These are phyloP conservation scores for Harmothoe impar DNA, from an alignment of 2,888 invertebrate genomes.

Conservation along the genomic window DNA sequence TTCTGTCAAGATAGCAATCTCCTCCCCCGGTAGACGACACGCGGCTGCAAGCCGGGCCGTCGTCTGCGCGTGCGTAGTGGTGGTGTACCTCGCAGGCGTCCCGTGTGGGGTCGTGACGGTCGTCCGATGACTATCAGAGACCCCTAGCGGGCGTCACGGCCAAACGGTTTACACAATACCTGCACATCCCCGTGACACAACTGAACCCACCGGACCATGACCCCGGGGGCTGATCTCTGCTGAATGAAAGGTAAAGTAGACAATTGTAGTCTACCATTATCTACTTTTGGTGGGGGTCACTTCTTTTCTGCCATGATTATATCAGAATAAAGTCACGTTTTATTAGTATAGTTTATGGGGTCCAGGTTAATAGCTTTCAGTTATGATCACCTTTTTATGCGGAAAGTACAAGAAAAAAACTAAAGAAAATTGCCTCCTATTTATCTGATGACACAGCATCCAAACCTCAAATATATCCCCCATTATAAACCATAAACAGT, in stretches of 20 bases:
- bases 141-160: conserved; percentile 42
- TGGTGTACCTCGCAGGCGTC: not conserved
- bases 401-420: no score
- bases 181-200: not conserved
- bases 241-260: not conserved
- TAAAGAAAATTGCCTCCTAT: no score
- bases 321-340: not conserved
- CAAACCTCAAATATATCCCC: no score
- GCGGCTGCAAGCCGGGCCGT: not conserved
- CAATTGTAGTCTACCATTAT: not conserved
- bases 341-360: not conserved
- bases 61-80: conserved; percentile 2
- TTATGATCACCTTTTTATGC: not conserved
- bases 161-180: conserved; percentile 11
- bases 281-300: not conserved
- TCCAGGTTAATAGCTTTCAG: not conserved
- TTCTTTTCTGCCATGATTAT: not conserved
- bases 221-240: not conserved
- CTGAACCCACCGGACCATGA: not conserved
- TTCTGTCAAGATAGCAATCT: conserved; percentile 33
- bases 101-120: conserved; percentile 51
- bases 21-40: not conserved
- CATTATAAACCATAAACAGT: no score
- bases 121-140: conserved; percentile 18
- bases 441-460: no score